These are phyloP conservation scores for Diacarnus erythraeanus DNA, from an alignment of 37 sponge, comb jelly and placozoan genomes.

Conservation along the genomic window DNA sequence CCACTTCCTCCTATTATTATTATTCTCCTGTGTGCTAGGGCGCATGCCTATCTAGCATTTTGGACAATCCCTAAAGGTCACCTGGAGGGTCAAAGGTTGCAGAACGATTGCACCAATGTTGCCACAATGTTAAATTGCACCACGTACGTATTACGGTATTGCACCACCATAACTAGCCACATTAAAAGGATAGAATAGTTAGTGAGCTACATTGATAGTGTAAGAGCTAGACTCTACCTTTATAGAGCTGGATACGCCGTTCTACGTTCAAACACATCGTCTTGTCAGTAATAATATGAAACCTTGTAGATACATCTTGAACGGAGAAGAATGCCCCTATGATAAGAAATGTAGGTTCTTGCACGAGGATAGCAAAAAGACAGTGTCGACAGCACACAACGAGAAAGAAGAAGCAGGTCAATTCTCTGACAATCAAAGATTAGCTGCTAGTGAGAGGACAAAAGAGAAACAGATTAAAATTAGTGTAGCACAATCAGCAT, in stretches of 20 bases:
- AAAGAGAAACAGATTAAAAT: not conserved
- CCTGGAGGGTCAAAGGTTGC: too few species aligned
- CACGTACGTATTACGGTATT: too few species aligned
- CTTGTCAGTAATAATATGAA: not conserved
- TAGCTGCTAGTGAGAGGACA: not conserved
- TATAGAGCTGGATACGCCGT: not conserved
- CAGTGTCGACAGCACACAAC: not conserved
- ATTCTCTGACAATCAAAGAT: not conserved
- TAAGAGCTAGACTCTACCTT: too few species aligned
- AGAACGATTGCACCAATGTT: too few species aligned
- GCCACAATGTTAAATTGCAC: too few species aligned
- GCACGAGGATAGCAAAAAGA: not conserved
- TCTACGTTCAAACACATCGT: too few species aligned
- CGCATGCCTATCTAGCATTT: too few species aligned
- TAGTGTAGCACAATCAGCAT: not conserved
- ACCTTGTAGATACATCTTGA: conserved; percentile 10
- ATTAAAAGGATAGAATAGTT: too few species aligned
- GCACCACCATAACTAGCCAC: not conserved
- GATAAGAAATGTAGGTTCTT: conserved; percentile 15
- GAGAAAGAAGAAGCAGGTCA: not conserved
- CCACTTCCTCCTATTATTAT: too few species aligned
- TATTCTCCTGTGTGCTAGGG: too few species aligned
- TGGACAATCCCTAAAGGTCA: too few species aligned
- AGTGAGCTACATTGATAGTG: too few species aligned
- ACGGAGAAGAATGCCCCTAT: conserved; percentile 2